Base-by-base conservation (phyloP, 2,888 invertebrate species). In the Drosophila atroscutellata region DNA sequence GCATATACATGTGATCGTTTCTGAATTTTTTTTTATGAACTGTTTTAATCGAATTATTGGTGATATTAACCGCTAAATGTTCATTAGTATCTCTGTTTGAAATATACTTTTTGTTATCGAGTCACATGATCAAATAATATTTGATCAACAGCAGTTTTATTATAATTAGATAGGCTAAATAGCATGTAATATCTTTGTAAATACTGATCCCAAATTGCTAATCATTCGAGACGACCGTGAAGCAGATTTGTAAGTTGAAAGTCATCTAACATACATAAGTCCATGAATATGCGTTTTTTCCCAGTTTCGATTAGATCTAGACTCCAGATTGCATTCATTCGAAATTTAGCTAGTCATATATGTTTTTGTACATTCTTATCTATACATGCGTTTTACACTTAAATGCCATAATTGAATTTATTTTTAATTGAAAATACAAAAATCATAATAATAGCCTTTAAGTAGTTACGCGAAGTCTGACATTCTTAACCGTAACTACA, bases 191-290 rank as follows among this genome's bases (percentile, higher is more conserved):
- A 59, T 55, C 45, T 72, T 20, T 47, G 54, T 39, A 18, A 55
- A 50, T 61, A 65, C 47, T 26, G 36, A 63, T 59, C 56, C 32
- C 26, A 42, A 77, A 61, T 30, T 56, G 77, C 73, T 57, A 54
- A 75, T 72, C 86, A 75, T 75, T 67, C 37, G 42, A 45, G 62
- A 54, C 36, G 66, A 62, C 62, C 52, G 60, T 74, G 65, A 65
- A 39, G 68, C 64, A 32, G 49, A 57, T 42, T 59, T 47, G 26
- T 28, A 56, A 39, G 47, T 60, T 36, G 55, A 61, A 32, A 36
- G 52, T 58, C 55, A 42, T 60, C 39, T 59, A 30, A 49, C 28
- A n/a, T 13, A 32, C 36, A 28, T 28, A 51, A 66, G 59, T 60
- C 60, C 54, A 70, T 74, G 69, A 77, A 36, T 51, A 32, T 15